Conservation (phyloP, 2,113 vertebrate species). For the Trichechus manatus region DNA sequence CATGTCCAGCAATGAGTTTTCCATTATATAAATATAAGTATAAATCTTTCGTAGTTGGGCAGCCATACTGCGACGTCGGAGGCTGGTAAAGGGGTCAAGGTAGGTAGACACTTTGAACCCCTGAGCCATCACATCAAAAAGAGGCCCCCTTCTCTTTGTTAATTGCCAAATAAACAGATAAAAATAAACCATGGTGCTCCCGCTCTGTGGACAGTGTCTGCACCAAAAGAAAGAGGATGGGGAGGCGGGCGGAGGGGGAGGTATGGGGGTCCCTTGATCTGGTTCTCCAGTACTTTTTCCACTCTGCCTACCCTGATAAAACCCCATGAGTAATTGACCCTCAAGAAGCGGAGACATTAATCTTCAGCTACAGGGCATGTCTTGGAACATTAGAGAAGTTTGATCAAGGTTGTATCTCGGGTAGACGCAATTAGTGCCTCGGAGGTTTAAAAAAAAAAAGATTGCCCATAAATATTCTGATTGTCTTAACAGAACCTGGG, state of each 20-base stretch:
- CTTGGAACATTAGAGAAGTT: neutral
- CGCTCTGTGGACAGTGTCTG: neutral
- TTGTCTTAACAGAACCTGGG: neutral
- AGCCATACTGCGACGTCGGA: neutral
- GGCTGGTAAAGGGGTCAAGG: constrained; percentile 63
- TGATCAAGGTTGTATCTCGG: neutral
- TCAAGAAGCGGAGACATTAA: neutral
- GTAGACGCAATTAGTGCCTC: neutral
- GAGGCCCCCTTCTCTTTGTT: constrained; percentile 55
- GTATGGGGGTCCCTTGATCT: neutral
- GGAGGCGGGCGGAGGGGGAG: neutral
- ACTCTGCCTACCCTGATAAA: neutral
- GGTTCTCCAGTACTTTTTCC: neutral
- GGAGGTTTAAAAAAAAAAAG: neutral
- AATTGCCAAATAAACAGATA: constrained; percentile 74
- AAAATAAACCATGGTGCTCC: neutral
- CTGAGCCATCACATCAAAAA: constrained; percentile 18
- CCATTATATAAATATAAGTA: constrained; percentile 81
- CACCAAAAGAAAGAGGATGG: neutral
- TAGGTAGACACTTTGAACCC: constrained; percentile 49
- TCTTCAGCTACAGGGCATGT: neutral
- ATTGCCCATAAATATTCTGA: neutral
- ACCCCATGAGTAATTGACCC: neutral
- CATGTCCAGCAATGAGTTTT: constrained; percentile 83
- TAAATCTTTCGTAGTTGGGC: constrained; percentile 73